Percentiles rank a stretch among this genome's conserved stretches.
These are phyloP conservation scores for Chironex yamaguchii DNA, from an alignment of 30 jellyfish, hydroid and myxozoan genomes.

Conservation along the genomic window DNA sequence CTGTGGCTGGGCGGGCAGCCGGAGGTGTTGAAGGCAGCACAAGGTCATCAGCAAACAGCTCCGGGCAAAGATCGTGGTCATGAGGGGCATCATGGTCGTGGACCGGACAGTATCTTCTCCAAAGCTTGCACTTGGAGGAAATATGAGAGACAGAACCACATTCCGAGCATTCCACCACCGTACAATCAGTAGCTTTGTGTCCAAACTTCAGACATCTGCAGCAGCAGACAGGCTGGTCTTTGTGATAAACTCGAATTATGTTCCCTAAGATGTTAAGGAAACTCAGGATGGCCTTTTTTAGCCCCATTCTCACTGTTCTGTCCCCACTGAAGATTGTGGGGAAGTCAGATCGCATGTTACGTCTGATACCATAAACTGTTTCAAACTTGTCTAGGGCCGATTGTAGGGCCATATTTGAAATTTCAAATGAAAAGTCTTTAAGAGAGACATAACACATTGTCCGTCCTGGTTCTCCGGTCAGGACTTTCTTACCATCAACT, in stretches of 20 bases:
- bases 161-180: not conserved
- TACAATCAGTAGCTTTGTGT: not conserved
- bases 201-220: not conserved
- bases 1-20: no score
- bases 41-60: no score
- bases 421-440: not conserved
- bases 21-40: no score
- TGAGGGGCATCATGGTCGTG: not conserved
- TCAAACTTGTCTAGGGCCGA: not conserved
- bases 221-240: not conserved
- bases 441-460: not conserved
- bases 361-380: not conserved
- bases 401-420: not conserved
- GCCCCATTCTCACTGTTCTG: not conserved
- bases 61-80: not conserved
- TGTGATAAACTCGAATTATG: not conserved
- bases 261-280: not conserved
- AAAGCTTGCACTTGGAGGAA: no score
- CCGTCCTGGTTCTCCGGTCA: not conserved
- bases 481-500: no score
- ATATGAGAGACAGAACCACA: no score
- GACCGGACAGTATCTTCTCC: not conserved
- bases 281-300: not conserved
- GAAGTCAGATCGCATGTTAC: not conserved
- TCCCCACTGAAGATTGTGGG: not conserved